These are phyloP conservation scores for Sanderia malayensis DNA, from an alignment of 30 jellyfish, hydroid and myxozoan genomes.

Conservation along the genomic window DNA sequence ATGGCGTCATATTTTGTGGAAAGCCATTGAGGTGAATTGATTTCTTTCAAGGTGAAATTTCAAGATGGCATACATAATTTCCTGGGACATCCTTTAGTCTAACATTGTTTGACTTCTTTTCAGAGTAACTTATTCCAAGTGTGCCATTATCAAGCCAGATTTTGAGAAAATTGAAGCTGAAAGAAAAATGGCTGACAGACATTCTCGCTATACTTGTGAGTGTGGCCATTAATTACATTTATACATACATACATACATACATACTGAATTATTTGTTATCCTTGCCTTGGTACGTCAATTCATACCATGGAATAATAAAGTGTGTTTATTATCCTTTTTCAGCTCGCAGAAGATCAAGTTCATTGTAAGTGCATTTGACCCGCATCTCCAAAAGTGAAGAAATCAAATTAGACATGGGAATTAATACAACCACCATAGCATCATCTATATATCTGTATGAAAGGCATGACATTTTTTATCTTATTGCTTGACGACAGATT, in stretches of 20 bases:
- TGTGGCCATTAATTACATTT: background rate
- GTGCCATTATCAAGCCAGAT: conserved; percentile 81
- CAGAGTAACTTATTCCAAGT: conserved; percentile 73
- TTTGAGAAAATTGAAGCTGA: conserved; percentile 84
- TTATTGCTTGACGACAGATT: background rate
- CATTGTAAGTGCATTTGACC: conserved; percentile 48
- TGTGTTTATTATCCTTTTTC: background rate
- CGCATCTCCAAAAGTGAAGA: too few relatives aligned
- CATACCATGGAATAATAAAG: too few relatives aligned
- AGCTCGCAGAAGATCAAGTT: conserved; percentile 67
- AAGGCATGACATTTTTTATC: background rate
- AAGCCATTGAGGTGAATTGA: conserved; percentile 62
- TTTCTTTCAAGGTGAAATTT: background rate
- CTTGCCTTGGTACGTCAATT: background rate
- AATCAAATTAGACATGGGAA: too few relatives aligned
- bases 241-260: background rate
- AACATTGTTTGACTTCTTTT: background rate
- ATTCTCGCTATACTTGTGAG: conserved; percentile 50
- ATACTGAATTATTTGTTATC: background rate
- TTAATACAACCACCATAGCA: too few relatives aligned
- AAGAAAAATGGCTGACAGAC: conserved; percentile 56
- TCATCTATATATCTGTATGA: background rate
- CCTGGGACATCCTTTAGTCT: background rate
- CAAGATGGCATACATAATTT: background rate
- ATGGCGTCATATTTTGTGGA: conserved; percentile 86